Evolutionary conservation across 2,797 vertebrate species (phyloP), one percentile per base, ranked within the genome.

Genomic region (Eulemur rubriventer): DNA sequence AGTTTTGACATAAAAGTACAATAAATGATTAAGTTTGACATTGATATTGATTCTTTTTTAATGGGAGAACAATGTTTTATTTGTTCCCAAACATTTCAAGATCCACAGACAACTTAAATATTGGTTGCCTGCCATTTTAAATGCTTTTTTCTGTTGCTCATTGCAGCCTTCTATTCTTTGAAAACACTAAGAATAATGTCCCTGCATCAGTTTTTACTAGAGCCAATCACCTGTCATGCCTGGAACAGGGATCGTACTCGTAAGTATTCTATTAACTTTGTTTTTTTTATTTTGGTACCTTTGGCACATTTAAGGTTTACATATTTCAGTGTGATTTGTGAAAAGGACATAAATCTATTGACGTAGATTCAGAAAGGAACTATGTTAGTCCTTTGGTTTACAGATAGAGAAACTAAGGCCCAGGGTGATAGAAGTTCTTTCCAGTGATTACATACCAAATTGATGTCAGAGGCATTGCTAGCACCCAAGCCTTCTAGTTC

Each of bases 151-250:
- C 57, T 95, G 1, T 97, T 95, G 61, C 28, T 95, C 33, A 52
- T 98, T 98, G 94, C 97, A 98, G 98, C 97, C 95, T 98, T 96
- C 79, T 97, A 73, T 89, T 82, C 95, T 96, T 97, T 97, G 97
- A 79, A 96, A 95, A 96, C 95, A 88, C 92, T 91, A 98, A 99
- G 98, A 98, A 98, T 98, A 98, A 99, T 99, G 99, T 99, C 99
- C 98, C 99, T 99, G 83, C 99, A 99, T 96, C 99, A 99, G 98
- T 99, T 99, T 98, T 99, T 99, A 97, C 97, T 99, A 98, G 99
- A 99, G 97, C 99, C 99, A 97, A 99, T 99, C 98, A 99, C 99
- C 98, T 99, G 99, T 98, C 99, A 99, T 97, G 99, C 99, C 20
- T 99, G 99, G 99, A 99, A 99, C 98, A 99, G 99, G 98, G 99